Evolutionary conservation across 1,140 invertebrate species (phyloP).

Genomic region (Orussus abietinus): DNA sequence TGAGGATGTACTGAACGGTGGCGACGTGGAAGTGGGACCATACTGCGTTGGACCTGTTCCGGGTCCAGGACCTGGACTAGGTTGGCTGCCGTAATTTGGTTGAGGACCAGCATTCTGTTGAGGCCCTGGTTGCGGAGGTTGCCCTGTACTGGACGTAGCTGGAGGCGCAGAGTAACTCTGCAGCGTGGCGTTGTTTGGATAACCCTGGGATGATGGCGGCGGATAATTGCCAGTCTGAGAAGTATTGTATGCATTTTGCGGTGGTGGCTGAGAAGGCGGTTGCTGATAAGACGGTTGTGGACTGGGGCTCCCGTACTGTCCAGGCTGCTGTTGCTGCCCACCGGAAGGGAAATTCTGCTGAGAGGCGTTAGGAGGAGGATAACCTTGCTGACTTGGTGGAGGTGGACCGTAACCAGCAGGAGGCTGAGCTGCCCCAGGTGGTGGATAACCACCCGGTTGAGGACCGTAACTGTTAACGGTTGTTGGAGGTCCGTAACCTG

Average conservation of each 20-base stretch:
- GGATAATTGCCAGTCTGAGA: constrained; percentile 46
- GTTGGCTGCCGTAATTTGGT: constrained; percentile 44
- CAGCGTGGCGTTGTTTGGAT: constrained; percentile 45
- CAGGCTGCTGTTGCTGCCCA: constrained; percentile 41
- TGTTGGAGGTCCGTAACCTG: constrained; percentile 47
- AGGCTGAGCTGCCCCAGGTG: constrained; percentile 39
- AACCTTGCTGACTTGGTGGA: constrained; percentile 46
- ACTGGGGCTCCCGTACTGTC: constrained; percentile 48
- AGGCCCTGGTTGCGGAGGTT: constrained; percentile 39
- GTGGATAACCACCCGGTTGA: constrained; percentile 45
- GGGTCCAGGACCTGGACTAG: constrained; percentile 46
- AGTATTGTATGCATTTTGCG: constrained; percentile 44
- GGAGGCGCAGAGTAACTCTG: constrained; percentile 47
- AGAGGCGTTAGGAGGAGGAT: constrained; percentile 43
- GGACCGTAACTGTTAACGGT: constrained; percentile 48
- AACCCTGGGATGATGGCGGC: constrained; percentile 46
- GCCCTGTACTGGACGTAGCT: constrained; percentile 37
- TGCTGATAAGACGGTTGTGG: constrained; percentile 49
- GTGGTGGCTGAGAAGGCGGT: constrained; percentile 42
- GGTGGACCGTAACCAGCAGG: constrained; percentile 48
- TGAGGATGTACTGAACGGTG: constrained; percentile 41
- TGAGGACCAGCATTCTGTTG: constrained; percentile 42
- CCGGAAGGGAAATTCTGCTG: constrained; percentile 45
- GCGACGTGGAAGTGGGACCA: constrained; percentile 43
- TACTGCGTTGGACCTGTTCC: constrained; percentile 42